Conservation (phyloP, 2,797 vertebrate species). For the Lycodopsis pacificus region DNA sequence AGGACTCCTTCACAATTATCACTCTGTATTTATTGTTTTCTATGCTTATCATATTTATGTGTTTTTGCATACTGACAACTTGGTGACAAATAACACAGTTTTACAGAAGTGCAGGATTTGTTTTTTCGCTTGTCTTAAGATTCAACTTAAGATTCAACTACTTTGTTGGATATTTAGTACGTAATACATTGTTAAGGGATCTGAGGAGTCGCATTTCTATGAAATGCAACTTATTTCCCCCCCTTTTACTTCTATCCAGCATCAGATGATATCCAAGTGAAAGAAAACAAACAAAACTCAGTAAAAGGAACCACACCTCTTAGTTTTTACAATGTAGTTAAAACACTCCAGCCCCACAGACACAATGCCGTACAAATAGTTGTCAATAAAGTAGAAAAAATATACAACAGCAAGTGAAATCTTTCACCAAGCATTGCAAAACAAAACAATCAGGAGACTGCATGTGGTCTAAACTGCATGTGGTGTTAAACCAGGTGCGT, state of each 20-base stretch:
- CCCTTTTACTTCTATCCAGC: background rate
- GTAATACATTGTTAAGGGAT: background rate
- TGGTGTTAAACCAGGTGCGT: conserved; percentile 6
- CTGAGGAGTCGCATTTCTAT: conserved; percentile 1
- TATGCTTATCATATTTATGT: conserved; percentile 3
- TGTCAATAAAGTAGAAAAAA: background rate
- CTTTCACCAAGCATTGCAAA: background rate
- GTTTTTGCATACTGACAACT: background rate
- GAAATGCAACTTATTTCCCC: background rate
- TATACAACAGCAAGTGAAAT: background rate
- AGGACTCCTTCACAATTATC: conserved; percentile 37
- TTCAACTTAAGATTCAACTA: background rate
- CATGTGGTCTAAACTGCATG: background rate
- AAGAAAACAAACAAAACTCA: conserved; percentile 4
- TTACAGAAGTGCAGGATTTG: background rate
- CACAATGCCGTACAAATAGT: conserved; percentile 5
- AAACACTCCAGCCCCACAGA: background rate
- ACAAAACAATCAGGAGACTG: background rate
- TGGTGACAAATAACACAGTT: background rate
- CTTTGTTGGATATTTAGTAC: background rate
- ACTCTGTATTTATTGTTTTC: conserved; percentile 27
- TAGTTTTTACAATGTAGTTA: background rate
- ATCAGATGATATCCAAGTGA: conserved; percentile 11
- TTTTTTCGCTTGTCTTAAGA: background rate
- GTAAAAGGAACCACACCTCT: conserved; percentile 3